Percentiles rank a stretch among this genome's conserved stretches.
phyloP scores from a whole-genome alignment of 2,797 vertebrate genomes.

The Malacoctenus gilli region DNA sequence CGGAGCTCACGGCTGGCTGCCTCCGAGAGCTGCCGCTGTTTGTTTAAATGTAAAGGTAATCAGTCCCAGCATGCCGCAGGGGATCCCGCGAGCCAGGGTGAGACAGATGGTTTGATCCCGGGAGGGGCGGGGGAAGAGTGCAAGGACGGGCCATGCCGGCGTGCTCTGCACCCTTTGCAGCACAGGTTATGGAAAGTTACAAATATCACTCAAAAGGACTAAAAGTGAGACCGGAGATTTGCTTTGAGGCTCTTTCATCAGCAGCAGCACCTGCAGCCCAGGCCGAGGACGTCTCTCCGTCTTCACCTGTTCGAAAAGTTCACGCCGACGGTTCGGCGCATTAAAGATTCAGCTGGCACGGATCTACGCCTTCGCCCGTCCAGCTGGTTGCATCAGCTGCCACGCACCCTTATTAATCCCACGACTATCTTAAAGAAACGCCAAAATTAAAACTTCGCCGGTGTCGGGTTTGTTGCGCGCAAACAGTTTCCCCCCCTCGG shows the following conservation, averaged over 20 bases:
- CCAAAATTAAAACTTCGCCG: background rate
- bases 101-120: conserved; percentile 63
- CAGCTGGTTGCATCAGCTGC: background rate
- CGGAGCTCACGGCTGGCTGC: conserved; percentile 66
- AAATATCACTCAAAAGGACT: conserved; percentile 29
- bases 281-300: background rate
- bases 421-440: background rate
- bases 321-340: background rate
- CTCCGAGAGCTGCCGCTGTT: conserved; percentile 64
- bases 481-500: background rate
- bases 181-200: conserved; percentile 26
- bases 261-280: background rate
- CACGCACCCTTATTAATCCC: background rate
- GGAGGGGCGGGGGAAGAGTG: conserved; percentile 56
- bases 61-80: conserved; percentile 56
- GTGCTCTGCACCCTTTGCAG: conserved; percentile 34
- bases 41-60: conserved; percentile 80
- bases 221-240: conserved; percentile 9
- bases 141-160: conserved; percentile 68
- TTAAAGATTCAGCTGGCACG: background rate
- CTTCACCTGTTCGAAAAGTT: background rate
- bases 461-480: background rate
- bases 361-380: background rate
- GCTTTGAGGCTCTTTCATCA: conserved; percentile 6
- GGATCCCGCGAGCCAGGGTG: conserved; percentile 44